Evolutionary conservation across 1,140 invertebrate species (phyloP).

Genomic region (Mya arenaria): DNA sequence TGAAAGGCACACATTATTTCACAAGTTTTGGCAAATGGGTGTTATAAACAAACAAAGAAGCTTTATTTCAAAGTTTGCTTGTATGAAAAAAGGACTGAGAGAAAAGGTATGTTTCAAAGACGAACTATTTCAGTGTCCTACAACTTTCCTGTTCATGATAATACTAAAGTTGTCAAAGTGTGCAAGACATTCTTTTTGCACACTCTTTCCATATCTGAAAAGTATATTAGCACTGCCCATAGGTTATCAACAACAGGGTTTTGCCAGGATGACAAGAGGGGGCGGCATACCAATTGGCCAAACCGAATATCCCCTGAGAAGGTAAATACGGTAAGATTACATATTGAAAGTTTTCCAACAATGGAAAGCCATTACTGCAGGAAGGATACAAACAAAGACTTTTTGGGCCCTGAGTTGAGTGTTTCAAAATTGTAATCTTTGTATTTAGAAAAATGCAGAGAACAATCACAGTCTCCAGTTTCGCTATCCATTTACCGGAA

Average conservation of each 20-base stretch:
- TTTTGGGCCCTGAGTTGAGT: conserved; percentile 8
- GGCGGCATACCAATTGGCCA: background rate
- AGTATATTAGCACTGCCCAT: background rate
- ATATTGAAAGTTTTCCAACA: conserved; percentile 10
- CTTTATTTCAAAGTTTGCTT: background rate
- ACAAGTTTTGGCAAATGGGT: background rate
- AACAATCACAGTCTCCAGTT: background rate
- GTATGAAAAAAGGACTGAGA: background rate
- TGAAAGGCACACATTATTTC: background rate
- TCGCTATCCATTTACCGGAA: conserved; percentile 1
- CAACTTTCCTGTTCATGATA: background rate
- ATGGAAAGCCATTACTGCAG: conserved; percentile 31
- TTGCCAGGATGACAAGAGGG: background rate
- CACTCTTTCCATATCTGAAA: conserved; percentile 1
- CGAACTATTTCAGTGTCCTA: background rate
- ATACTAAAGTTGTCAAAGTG: background rate
- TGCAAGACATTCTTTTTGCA: conserved; percentile 23
- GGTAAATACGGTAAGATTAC: background rate
- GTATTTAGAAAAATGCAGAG: conserved; percentile 12
- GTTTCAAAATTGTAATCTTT: conserved; percentile 26
- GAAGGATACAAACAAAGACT: background rate
- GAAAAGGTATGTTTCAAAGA: background rate
- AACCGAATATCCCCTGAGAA: background rate
- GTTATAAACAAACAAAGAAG: conserved; percentile 13
- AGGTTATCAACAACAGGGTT: background rate